Evolutionary conservation across 2,888 invertebrate species (phyloP).

Genomic region (Trileptium ribeirensis): DNA sequence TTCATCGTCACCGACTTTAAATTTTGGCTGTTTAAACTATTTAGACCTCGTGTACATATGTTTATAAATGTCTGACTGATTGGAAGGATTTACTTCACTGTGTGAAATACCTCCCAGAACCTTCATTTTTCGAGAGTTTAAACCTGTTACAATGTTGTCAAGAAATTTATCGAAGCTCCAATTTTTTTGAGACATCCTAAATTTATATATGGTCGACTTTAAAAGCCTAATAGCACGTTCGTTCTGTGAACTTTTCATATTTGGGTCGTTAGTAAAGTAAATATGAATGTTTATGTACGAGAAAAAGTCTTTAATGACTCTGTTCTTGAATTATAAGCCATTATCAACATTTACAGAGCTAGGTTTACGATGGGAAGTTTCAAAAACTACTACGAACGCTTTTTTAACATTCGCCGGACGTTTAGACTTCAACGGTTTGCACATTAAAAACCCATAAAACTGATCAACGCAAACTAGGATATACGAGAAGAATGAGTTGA

Average conservation of each 20-base stretch:
- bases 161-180: background rate
- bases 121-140: constrained; percentile 8
- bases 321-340: background rate
- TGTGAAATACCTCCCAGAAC: background rate
- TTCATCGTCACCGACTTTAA: constrained; percentile 10
- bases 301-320: background rate
- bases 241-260: constrained; percentile 1
- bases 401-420: background rate
- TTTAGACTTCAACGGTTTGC: constrained; percentile 10
- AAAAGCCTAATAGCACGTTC: background rate
- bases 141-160: background rate
- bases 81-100: background rate
- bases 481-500: background rate
- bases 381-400: constrained; percentile 1
- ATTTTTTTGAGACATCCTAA: background rate
- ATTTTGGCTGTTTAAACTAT: background rate
- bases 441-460: background rate
- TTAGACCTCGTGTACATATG: background rate
- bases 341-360: background rate
- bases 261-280: background rate
- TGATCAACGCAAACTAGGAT: background rate
- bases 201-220: constrained; percentile 1
- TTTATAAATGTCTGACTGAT: constrained; percentile 1
- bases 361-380: background rate
- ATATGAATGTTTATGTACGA: background rate